A percentile compares a stretch with the other conserved stretches of the same genome.
phyloP scores from a whole-genome alignment of 92 coral and sea anemone species.

The Zoanthus solanderi region DNA sequence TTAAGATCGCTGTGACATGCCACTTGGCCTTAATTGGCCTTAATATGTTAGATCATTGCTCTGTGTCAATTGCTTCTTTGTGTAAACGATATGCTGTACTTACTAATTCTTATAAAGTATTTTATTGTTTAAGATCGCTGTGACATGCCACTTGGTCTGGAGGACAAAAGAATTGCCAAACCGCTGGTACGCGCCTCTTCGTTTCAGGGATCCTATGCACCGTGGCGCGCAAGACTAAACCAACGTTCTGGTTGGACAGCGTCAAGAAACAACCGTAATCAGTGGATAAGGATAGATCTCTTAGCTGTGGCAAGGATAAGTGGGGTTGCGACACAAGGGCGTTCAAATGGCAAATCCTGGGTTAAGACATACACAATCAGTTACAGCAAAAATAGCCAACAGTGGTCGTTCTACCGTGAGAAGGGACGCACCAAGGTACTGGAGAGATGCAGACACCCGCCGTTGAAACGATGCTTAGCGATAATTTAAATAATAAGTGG shows the following conservation, averaged over 20 bases:
- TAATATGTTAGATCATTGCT: too few relatives aligned
- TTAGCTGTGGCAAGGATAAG: constrained; percentile 72
- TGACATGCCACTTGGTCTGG: constrained; percentile 81
- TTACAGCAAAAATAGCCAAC: constrained; percentile 70
- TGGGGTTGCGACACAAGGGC: constrained; percentile 80
- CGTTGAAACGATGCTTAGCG: background rate
- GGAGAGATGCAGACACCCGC: background rate
- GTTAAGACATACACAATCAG: constrained; percentile 71
- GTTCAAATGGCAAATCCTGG: constrained; percentile 79
- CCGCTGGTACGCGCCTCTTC: constrained; percentile 83
- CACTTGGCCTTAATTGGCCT: constrained; percentile 42
- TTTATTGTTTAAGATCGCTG: constrained; percentile 60
- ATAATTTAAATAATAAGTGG: background rate
- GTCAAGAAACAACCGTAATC: constrained; percentile 52
- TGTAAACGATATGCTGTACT: too few relatives aligned
- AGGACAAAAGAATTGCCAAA: constrained; percentile 74
- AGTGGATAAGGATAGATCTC: constrained; percentile 78
- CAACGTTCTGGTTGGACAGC: constrained; percentile 81
- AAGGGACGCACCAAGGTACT: constrained; percentile 68
- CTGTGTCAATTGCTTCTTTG: too few relatives aligned
- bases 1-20: constrained; percentile 77
- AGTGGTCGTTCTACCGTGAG: constrained; percentile 67
- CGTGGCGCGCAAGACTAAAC: constrained; percentile 78
- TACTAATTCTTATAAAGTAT: too few relatives aligned
- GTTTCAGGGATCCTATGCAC: constrained; percentile 68